A percentile compares a stretch with the other conserved stretches of the same genome.
These are phyloP conservation scores for Tipula lateralis DNA, from an alignment of 2,888 invertebrate genomes.

Conservation along the genomic window DNA sequence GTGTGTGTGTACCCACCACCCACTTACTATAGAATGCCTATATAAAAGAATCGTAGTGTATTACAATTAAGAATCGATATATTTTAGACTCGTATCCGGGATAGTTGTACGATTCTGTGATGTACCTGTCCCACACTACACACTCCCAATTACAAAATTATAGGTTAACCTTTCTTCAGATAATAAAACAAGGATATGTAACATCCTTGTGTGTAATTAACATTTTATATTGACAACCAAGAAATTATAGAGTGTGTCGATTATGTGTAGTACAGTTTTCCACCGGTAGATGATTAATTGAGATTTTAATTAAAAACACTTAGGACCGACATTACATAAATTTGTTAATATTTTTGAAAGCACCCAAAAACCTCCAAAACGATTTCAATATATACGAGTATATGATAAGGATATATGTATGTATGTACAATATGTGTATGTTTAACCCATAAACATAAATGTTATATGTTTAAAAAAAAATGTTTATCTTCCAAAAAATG, in stretches of 20 bases:
- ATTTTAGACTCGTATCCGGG: neutral
- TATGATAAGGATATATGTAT: no score
- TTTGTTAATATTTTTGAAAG: neutral
- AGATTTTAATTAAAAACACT: neutral
- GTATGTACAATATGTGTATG: neutral
- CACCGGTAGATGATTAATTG: neutral
- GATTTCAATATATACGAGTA: neutral
- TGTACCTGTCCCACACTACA: neutral
- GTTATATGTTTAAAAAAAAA: neutral
- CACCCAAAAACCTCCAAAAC: neutral
- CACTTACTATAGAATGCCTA: no score
- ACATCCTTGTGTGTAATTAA: neutral
- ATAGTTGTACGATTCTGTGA: neutral
- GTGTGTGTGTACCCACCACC: neutral
- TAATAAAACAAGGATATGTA: neutral
- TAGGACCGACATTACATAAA: neutral
- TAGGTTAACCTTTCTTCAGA: neutral
- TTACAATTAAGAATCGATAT: neutral
- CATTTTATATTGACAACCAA: slow-evolving; percentile 2
- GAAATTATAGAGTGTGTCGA: neutral
- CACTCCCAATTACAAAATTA: neutral
- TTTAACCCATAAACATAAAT: no score
- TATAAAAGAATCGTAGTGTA: no score
- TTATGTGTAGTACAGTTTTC: neutral
- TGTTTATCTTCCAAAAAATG: neutral